Base-by-base conservation (phyloP, 2,113 vertebrate genomes). In the Hippocampus abdominalis region DNA sequence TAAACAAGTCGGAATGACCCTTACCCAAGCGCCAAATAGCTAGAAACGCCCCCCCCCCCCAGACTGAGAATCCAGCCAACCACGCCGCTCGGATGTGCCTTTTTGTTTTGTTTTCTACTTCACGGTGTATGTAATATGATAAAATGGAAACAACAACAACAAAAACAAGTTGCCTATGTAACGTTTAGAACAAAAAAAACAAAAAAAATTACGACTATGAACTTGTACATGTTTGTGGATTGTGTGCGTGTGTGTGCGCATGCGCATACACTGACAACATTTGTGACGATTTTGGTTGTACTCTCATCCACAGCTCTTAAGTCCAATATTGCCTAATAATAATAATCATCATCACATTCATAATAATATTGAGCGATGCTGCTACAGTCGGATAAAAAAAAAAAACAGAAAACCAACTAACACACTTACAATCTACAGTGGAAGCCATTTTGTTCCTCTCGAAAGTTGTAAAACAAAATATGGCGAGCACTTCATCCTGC, bases 181-280 rank as follows among this genome's bases (percentile, higher is more conserved):
- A 91, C 93, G 92, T 92, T 90, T 89, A 94, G 93, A 94, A 93
- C 91, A 93, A 93, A 93, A 93, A 91, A n/a, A n/a, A n/a, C n/a
- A 87, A 91, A 94, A 89, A 36, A 36, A 36, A 36, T 36, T 88
- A 92, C 83, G 27, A 90, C 93, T 89, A 83, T 92, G 90, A 93
- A 90, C 79, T 75, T 95, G 94, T 96, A 95, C 93, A 96, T 89
- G 92, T 93, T 88, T 96, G 94, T 95, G 91, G 91, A 95, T 95
- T 95, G 88, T 83, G 93, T 94, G 93, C 92, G 93, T 79, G 84
- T 86, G 83, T 82, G n/a, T 65, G 11, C 21, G 12, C 40, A 18
- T 21, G 44, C 86, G 90, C 93, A 93, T 87, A 93, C 90, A 93
- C 89, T 90, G 90, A 93, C 93, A 94, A 94, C 88, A 94, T 94